Evolutionary conservation across 1,140 invertebrate genomes (phyloP).

Genomic region (Formica exsecta): DNA sequence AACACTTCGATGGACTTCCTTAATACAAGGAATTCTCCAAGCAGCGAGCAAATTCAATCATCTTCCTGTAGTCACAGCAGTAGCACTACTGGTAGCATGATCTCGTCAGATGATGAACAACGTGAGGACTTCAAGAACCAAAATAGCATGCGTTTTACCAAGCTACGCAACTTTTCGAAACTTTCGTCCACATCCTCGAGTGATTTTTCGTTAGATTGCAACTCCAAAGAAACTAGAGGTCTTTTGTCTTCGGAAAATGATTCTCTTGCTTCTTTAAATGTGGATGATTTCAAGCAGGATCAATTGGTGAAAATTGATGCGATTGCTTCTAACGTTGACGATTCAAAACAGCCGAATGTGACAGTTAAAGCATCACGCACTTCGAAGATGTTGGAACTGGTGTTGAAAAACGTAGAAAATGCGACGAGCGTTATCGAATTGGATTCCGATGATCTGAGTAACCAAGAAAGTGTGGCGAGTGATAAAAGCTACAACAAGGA

Average conservation of each 20-base stretch:
- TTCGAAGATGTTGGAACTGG: neutral
- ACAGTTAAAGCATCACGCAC: neutral
- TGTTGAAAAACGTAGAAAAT: neutral
- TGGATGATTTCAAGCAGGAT: neutral
- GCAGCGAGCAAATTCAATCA: neutral
- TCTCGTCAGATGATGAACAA: neutral
- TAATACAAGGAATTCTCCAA: neutral
- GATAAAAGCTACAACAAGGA: neutral
- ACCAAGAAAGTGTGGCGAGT: neutral
- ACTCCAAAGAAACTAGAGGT: neutral
- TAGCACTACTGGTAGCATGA: neutral
- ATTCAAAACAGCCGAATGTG: neutral
- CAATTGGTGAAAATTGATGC: neutral
- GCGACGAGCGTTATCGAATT: conserved; percentile 18
- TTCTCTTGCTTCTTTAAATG: neutral
- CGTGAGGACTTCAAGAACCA: neutral
- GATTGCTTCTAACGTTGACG: neutral
- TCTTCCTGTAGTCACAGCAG: neutral
- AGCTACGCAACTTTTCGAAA: neutral
- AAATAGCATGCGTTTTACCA: neutral
- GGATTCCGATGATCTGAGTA: conserved; percentile 70
- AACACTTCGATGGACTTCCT: too few species aligned
- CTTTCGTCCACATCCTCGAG: neutral
- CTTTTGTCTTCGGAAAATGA: neutral
- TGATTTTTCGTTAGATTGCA: neutral